These are phyloP conservation scores for Dermochelys coriacea DNA, from an alignment of 2,797 vertebrate genomes.

Conservation along the genomic window DNA sequence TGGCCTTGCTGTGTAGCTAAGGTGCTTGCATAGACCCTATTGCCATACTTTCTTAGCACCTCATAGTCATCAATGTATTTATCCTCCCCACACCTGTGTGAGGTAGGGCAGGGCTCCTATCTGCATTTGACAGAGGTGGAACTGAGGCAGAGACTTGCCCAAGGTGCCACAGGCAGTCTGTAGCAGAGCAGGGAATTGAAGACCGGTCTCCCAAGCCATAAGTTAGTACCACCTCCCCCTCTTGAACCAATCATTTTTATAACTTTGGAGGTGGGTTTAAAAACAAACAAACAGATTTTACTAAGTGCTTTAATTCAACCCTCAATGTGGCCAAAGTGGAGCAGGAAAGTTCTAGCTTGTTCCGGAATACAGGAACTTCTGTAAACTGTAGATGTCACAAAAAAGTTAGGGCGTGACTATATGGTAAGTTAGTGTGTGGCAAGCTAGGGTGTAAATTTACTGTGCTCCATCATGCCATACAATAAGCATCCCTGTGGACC, in stretches of 20 bases:
- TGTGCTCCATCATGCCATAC: background rate
- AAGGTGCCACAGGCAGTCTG: background rate
- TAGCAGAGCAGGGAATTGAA: slow-evolving; percentile 16
- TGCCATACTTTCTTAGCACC: background rate
- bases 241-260: background rate
- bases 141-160: background rate
- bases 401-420: background rate
- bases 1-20: background rate
- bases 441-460: background rate
- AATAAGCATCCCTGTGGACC: background rate
- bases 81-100: background rate
- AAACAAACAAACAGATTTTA: slow-evolving; percentile 5
- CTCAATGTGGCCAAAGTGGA: background rate
- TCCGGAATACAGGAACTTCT: slow-evolving; percentile 14
- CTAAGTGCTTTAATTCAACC: background rate
- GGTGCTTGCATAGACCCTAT: background rate
- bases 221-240: background rate
- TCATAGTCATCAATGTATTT: background rate
- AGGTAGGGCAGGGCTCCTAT: background rate
- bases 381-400: slow-evolving; percentile 50
- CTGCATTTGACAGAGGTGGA: background rate
- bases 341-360: slow-evolving; percentile 25
- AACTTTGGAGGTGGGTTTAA: slow-evolving; percentile 8
- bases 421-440: background rate
- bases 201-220: background rate